Conservation (phyloP, 2,113 vertebrate genomes). For the Trachemys scripta region DNA sequence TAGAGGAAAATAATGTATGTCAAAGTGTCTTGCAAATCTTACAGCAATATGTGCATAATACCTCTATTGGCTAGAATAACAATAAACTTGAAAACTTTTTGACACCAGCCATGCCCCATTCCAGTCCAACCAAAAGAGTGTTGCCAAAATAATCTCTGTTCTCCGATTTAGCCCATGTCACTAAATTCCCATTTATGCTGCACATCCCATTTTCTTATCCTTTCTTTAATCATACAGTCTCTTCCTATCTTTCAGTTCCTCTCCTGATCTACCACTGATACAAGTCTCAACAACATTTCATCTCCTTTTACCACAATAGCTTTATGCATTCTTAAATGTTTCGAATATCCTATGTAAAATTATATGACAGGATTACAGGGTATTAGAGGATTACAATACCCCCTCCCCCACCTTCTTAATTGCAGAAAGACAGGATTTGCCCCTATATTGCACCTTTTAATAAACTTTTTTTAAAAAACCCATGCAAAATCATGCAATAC, state of each 20-base stretch:
- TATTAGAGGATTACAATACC: not conserved
- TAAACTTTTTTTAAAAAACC: not conserved
- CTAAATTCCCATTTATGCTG: not conserved
- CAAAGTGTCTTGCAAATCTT: not conserved
- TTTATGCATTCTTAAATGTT: not conserved
- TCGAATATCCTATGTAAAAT: not conserved
- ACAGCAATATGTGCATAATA: not conserved
- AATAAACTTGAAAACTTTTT: not conserved
- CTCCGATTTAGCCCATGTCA: not conserved
- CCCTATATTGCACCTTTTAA: not conserved
- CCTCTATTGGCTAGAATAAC: not conserved
- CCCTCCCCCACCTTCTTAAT: not conserved
- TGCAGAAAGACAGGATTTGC: not conserved
- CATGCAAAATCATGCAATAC: not conserved
- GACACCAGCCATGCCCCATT: fast-evolving
- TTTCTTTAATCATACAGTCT: not conserved
- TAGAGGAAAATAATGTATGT: no score
- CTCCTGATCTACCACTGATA: not conserved
- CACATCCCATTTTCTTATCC: not conserved
- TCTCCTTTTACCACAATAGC: not conserved
- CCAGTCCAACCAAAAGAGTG: not conserved
- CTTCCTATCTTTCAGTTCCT: not conserved
- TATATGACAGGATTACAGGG: not conserved
- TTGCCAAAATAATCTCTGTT: not conserved
- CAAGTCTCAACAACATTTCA: not conserved